Base-by-base conservation (phyloP, 2,113 vertebrate genomes). In the Smithornis capensis region DNA sequence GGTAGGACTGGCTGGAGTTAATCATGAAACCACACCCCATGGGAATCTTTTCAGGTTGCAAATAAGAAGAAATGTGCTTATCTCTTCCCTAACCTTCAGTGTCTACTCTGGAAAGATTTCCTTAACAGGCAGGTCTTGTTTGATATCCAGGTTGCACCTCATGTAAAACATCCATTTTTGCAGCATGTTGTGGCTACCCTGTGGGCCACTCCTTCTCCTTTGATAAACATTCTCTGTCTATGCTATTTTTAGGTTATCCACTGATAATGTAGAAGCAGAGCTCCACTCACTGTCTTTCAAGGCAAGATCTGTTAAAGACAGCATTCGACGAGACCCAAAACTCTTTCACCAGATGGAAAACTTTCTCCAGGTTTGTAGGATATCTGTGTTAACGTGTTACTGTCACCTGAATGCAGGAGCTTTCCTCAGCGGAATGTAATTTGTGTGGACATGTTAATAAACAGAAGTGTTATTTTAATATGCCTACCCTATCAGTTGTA, bases 181-280 rank as follows among this genome's bases (percentile, higher is more conserved):
- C 88, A 84, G 74, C 49, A 35, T 49, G 28, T 38, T 57, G 23
- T 70, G 59, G 25, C 70, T 87, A 69, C 82, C 25, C 57, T 78
- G 19, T n/a, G 42, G 40, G 37, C 65, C 87, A 3, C 57, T 92
- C 52, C 73, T 81, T 67, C 83, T 50, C 57, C 65, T 33, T 74
- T 15, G 9, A 57, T 91, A 76, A 74, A 55, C 4, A 3, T 74
- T 57, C 84, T 67, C 76, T 93, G 31, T 84, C 15, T 42, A 27
- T 95, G 69, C 87, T 94, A 38, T 87, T 89, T 97, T 49, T 78
- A 99, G 99, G 94, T 98, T 99, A 92, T 99, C 99, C 37, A 97
- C 99, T 97, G 99, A 99, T 90, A 99, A 97, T 97, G 97, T 98
- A 3, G 99, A 99, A 90, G 70, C 97, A 59, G 99, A 99, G 80